A percentile compares a stretch with the other conserved stretches of the same genome.
Conservation (phyloP, 2,888 invertebrate species). For the Thysanoteuthis rhombus region DNA sequence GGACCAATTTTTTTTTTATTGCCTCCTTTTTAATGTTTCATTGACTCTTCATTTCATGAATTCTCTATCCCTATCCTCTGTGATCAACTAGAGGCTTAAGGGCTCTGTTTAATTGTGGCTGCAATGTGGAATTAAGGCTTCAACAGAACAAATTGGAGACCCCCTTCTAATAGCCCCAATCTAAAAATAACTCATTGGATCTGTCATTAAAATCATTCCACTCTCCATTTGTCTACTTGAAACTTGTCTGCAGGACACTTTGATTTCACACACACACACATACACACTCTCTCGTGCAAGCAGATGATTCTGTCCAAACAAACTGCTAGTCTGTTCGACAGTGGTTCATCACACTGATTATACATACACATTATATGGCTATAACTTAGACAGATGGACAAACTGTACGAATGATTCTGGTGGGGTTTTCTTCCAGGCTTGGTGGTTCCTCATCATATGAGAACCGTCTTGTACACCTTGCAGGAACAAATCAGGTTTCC, state of each 20-base stretch:
- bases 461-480: neutral
- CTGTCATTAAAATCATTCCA: slow-evolving; percentile 12
- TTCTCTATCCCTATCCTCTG: neutral
- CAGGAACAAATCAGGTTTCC: slow-evolving; percentile 12
- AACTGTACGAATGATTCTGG: neutral
- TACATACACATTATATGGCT: neutral
- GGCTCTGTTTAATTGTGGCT: neutral
- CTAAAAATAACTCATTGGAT: neutral
- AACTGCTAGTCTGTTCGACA: neutral
- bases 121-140: neutral
- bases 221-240: slow-evolving; percentile 12
- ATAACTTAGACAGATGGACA: slow-evolving; percentile 12
- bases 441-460: neutral
- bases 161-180: neutral
- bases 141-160: neutral
- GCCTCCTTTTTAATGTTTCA: neutral
- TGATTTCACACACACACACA: neutral
- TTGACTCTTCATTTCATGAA: neutral
- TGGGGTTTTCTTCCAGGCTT: neutral
- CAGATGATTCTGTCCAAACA: neutral
- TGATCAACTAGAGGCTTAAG: neutral
- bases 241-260: neutral
- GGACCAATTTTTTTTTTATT: neutral
- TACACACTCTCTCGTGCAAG: neutral
- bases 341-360: neutral